Conservation (phyloP, 2,113 vertebrate genomes). For the Camelus bactrianus region DNA sequence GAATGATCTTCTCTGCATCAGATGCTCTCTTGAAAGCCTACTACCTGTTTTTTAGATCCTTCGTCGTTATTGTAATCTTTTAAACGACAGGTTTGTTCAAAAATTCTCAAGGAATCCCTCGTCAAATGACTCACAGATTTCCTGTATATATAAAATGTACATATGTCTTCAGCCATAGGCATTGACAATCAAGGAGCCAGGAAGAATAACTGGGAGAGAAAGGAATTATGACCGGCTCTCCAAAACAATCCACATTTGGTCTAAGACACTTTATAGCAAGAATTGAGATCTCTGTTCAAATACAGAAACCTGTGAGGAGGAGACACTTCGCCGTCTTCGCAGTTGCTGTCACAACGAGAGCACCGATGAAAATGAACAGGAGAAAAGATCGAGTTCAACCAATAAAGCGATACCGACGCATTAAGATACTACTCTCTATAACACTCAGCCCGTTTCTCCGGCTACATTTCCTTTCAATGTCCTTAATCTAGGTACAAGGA, state of each 20-base stretch:
- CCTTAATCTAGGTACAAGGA: constrained; percentile 56
- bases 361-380: constrained; percentile 69
- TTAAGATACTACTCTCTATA: constrained; percentile 72
- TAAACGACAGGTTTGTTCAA: constrained; percentile 46
- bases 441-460: constrained; percentile 20
- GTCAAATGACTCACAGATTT: neutral
- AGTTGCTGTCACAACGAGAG: constrained; percentile 47
- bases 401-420: constrained; percentile 78
- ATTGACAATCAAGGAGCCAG: neutral
- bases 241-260: constrained; percentile 28
- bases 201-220: neutral
- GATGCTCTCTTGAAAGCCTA: neutral
- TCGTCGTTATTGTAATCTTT: neutral
- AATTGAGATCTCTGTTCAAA: constrained; percentile 33
- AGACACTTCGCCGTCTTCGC: constrained; percentile 56
- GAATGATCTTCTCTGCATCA: neutral
- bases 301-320: neutral
- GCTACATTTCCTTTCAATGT: constrained; percentile 69
- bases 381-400: constrained; percentile 72
- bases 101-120: neutral
- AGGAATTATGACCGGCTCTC: constrained; percentile 26
- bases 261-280: constrained; percentile 36
- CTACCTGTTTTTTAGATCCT: neutral
- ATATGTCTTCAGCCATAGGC: neutral
- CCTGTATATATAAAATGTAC: neutral